These are phyloP conservation scores for Laspeyria flexula DNA, from an alignment of 2,888 invertebrate species.

Conservation along the genomic window DNA sequence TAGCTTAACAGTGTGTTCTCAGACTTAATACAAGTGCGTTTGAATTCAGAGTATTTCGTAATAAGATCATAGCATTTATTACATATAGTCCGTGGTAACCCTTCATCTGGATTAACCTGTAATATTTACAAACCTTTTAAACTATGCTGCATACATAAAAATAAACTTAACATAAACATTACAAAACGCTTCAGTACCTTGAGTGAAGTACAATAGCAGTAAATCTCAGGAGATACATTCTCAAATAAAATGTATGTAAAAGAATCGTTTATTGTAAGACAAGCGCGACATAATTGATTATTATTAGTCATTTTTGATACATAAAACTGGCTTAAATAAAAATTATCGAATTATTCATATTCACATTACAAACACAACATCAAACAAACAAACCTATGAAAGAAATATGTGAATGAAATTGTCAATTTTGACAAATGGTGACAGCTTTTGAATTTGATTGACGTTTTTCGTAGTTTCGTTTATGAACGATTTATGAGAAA, in stretches of 20 bases:
- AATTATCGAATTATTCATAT: not conserved
- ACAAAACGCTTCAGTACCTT: conserved; percentile 67
- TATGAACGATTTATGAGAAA: too few species aligned
- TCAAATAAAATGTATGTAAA: conserved; percentile 65
- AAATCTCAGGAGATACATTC: conserved; percentile 68
- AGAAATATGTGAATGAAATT: too few species aligned
- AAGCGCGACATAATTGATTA: conserved; percentile 71
- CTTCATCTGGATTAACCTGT: conserved; percentile 64
- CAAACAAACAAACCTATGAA: too few species aligned
- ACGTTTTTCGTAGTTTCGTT: too few species aligned
- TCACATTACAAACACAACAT: too few species aligned
- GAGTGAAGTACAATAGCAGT: conserved; percentile 74
- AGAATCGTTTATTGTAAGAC: conserved; percentile 63
- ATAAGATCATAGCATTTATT: conserved; percentile 66
- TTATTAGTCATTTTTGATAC: conserved; percentile 41
- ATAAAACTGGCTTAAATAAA: too few species aligned
- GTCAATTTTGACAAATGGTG: too few species aligned
- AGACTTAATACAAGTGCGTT: conserved; percentile 70
- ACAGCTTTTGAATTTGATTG: too few species aligned
- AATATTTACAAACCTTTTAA: conserved; percentile 20
- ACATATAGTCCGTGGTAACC: conserved; percentile 71
- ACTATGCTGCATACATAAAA: too few species aligned
- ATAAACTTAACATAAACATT: too few species aligned
- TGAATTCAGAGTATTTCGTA: conserved; percentile 67
- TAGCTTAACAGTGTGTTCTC: conserved; percentile 58